Base-by-base conservation (phyloP, 2,113 vertebrate genomes). In the Psilopsiagon aymara region DNA sequence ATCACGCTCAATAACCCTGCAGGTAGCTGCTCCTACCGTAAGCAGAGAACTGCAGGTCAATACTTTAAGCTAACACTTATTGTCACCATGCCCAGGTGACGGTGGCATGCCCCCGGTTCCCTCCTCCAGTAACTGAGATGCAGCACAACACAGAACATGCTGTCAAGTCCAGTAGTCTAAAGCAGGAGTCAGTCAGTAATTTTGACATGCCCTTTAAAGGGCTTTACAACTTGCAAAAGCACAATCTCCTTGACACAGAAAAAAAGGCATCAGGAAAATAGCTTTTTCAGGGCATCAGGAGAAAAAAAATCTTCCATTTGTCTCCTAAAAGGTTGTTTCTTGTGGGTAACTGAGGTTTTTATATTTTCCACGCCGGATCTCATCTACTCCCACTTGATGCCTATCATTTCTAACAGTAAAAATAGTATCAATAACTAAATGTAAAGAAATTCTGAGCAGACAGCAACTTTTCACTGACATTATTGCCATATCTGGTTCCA, bases 201-300 rank as follows among this genome's bases (percentile, higher is more conserved):
- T 67, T 35, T 73, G 55, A 86, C 67, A 16, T 25, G 43, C 43
- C 39, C 59, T 67, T 66, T 49, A 64, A 93, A 23, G 14, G 4
- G 17, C 25, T 67, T 86, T 10, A 10, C 17, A 39, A 17, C 76
- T 47, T 66, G 23, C 71, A 78, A 76, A 84, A 83, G 62, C 57
- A 79, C 28, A 47, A 80, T 73, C 28, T n/a, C 8, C 55, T 51
- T 81, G 44, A 69, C 17, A 7, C 9, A 62, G 29, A 37, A 51
- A 57, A 39, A 57, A 52, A 31, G 46, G 46, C 2, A n/a, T 31
- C 24, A 49, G 27, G 31, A 47, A 71, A 13, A 11, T 8, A 47
- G 31, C 59, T 84, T 66, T 85, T 41, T 81, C 70, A 94, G 77
- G 74, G 52, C 73, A 82, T 85, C 78, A 89, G 80, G 85, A 79